Base-by-base conservation (phyloP, 2,113 vertebrate genomes). In the Gallinago media region DNA sequence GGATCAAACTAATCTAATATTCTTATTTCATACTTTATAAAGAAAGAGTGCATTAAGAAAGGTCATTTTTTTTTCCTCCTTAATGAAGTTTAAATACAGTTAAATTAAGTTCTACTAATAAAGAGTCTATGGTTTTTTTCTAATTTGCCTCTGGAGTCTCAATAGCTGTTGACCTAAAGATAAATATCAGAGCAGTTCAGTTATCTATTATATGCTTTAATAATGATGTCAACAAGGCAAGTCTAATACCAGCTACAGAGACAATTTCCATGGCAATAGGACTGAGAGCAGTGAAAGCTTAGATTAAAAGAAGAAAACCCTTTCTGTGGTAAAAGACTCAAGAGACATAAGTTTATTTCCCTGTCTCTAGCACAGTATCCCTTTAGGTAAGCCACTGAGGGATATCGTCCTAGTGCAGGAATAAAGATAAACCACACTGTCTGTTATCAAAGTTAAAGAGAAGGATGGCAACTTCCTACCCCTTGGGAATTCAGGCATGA, bases 1-100 rank as follows among this genome's bases (percentile, higher is more conserved):
- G 96, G 49, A 93, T 91, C 95, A 94, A 93, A 72, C 72, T 92
- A 92, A 96, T 94, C 80, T 75, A 87, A 96, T 95, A 82, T 84
- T 83, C 92, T 66, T 34, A 95, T 58, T 89, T 77, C 76, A 70
- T 94, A 82, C 92, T 94, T 93, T 61, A 87, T 92, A 94, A 92
- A 96, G 83, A 89, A 91, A 56, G 76, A 82, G 47, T 92, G 63
- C 52, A 76, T 91, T 89, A 87, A 85, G 85, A 91, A 95, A 65
- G 83, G 73, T 47, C 31, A 34, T 65, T 59, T 78, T 49, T 80
- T 92, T 65, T 34, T 6, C 16, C 66, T 96, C 80, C 88, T 91
- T 82, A 96, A 96, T 92, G 80, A 93, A 85, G 68, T 95, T 96
- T 93, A 91, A 96, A 95, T 71, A 81, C 61, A 86, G 90, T 89